Evolutionary conservation across 53 echinoderm and acorn worm species (phyloP), one percentile per base, ranked within the genome.

Genomic region (Antedon mediterranea): DNA sequence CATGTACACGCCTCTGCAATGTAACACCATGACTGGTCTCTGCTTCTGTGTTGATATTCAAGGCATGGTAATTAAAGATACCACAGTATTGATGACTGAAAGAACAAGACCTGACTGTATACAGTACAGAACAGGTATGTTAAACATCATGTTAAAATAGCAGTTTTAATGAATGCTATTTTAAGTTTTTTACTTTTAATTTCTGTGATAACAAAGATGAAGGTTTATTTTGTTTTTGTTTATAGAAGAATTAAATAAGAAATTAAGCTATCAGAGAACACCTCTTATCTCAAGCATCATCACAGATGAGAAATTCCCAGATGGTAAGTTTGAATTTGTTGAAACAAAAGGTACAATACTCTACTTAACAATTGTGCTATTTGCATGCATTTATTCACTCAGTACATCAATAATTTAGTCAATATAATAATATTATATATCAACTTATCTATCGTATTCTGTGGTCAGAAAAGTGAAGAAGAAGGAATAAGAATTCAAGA

Each of bases 1-100:
- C 34, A 28, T 28, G 71, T 87, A 79, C 43, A 79, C 87, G 8
- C 87, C 87, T 41, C 71, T 76, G 37, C 87, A 87, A 34, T 87
- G 87, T 28, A 75, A 87, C 71, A 3, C 73, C 30, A 78, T 77
- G 74, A 83, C 79, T 33, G 83, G 87, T 31, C 31, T 81, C 31
- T 87, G 87, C 77, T 83, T 74, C 87, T 87, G 87, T 70, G 83
- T 87, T 27, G 76, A 79, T 73, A 32, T 72, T 28, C 32, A 80
- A 29, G 87, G 87, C 5, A 43, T 76, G 0, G 80, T 84, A 27
- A 77, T 87, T 31, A 77, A 80, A 0, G 84, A 77, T 15, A 83
- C 87, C 28, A 26, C 72, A 31, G 32, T 78, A 3, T 11, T 57
- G 57, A 18, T 11, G 1, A 23, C 7, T 3, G 57, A 57, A 23